These are phyloP conservation scores for Cybosia mesomella DNA, from an alignment of 2,888 invertebrate genomes.

Conservation along the genomic window DNA sequence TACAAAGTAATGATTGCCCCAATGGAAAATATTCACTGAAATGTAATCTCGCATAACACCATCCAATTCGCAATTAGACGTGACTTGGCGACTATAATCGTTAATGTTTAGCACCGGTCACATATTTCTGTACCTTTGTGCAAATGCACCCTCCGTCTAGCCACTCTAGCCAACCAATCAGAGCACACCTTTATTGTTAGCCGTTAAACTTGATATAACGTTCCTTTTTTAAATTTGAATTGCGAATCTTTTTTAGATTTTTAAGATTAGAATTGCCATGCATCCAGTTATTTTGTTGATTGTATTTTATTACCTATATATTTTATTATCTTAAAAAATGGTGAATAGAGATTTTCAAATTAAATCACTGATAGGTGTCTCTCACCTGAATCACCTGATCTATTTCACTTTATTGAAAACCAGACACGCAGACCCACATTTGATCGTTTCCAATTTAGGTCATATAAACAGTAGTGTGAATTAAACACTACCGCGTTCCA, in stretches of 20 bases:
- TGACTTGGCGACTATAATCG: constrained; percentile 85
- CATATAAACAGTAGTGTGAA: not conserved
- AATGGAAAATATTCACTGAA: not conserved
- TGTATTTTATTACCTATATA: no score
- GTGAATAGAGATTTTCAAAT: not conserved
- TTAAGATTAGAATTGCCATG: not conserved
- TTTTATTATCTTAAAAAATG: no score
- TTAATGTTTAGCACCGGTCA: constrained; percentile 86
- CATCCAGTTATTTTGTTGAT: not conserved
- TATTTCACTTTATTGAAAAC: no score
- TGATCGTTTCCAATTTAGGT: no score
- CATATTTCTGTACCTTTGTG: constrained; percentile 85
- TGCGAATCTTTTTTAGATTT: constrained; percentile 1
- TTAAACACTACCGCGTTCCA: not conserved
- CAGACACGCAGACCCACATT: no score
- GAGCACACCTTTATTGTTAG: constrained; percentile 51
- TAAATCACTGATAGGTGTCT: not conserved
- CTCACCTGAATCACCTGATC: no score
- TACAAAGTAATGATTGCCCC: not conserved
- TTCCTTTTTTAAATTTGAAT: constrained; percentile 42
- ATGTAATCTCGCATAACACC: constrained; percentile 49
- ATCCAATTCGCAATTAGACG: constrained; percentile 82
- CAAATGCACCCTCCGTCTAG: constrained; percentile 79
- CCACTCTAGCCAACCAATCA: constrained; percentile 59
- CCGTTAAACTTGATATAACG: constrained; percentile 50